These are phyloP conservation scores for Melinaea marsaeus DNA, from an alignment of 2,888 invertebrate species.

Conservation along the genomic window DNA sequence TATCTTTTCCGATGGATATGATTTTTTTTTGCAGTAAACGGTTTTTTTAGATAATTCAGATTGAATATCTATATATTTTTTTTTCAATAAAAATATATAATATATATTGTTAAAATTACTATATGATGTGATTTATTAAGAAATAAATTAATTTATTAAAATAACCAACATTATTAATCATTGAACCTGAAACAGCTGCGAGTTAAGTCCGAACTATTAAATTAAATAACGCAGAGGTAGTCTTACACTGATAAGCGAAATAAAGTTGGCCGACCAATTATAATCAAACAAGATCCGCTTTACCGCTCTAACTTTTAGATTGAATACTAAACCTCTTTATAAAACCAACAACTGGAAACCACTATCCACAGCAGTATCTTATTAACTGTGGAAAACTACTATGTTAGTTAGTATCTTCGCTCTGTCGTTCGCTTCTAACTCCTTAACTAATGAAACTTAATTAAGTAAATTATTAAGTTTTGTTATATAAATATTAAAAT, in stretches of 20 bases:
- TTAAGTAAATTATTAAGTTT: too few relatives aligned
- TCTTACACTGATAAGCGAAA: constrained; percentile 20
- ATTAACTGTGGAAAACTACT: constrained; percentile 32
- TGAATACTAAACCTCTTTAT: constrained; percentile 31
- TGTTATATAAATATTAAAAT: too few relatives aligned
- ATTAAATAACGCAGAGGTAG: constrained; percentile 18
- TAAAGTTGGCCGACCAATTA: constrained; percentile 28
- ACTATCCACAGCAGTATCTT: constrained; percentile 12
- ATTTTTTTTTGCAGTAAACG: too few relatives aligned
- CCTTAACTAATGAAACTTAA: too few relatives aligned
- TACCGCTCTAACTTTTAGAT: constrained; percentile 31
- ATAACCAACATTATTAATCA: not conserved
- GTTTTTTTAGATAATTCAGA: too few relatives aligned
- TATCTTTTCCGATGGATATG: too few relatives aligned
- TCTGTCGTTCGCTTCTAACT: too few relatives aligned
- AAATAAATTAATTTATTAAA: not conserved
- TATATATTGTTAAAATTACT: too few relatives aligned
- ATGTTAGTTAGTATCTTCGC: constrained; percentile 42
- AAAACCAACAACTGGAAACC: constrained; percentile 16
- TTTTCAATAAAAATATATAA: too few relatives aligned
- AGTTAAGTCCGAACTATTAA: constrained; percentile 16
- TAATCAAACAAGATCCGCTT: constrained; percentile 27
- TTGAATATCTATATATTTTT: too few relatives aligned
- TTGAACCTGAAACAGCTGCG: not conserved
- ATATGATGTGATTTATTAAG: too few relatives aligned